A percentile compares a stretch with the other conserved stretches of the same genome.
Evolutionary conservation across 2,797 vertebrate genomes (phyloP).

Genomic region (Ispidina lecontei): DNA sequence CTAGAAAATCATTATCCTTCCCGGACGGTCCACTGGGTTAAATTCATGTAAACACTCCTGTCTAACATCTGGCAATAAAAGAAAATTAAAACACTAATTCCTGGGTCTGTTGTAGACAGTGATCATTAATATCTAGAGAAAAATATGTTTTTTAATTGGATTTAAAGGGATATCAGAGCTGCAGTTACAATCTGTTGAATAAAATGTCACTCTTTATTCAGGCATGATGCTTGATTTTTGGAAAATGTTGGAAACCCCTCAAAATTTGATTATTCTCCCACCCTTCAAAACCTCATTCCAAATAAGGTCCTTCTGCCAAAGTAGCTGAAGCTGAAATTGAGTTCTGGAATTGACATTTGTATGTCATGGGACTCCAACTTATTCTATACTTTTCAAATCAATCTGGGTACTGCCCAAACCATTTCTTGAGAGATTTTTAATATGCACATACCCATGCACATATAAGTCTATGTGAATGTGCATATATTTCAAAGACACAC

Average conservation of each 20-base stretch:
- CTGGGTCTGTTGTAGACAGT: slow-evolving; percentile 6
- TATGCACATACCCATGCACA: too few species aligned
- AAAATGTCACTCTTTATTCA: neutral
- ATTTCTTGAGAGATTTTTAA: neutral
- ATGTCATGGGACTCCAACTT: neutral
- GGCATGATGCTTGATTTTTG: neutral
- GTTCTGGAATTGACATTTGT: neutral
- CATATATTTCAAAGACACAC: neutral
- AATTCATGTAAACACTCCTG: neutral
- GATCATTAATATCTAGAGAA: neutral
- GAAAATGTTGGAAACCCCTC: neutral
- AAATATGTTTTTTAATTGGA: neutral
- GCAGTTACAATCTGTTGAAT: neutral
- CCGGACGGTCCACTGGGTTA: neutral
- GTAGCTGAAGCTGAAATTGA: neutral
- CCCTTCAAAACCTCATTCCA: neutral
- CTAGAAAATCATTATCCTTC: neutral
- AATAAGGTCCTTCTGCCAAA: neutral
- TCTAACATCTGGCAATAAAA: slow-evolving; percentile 32
- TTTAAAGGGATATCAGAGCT: neutral
- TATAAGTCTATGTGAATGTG: neutral
- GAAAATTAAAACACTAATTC: slow-evolving; percentile 12
- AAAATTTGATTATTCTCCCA: neutral
- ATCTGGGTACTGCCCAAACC: neutral
- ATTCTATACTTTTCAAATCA: neutral